phyloP scores from a whole-genome alignment of 2,113 vertebrate genomes.

The Protobothrops flavoviridis region DNA sequence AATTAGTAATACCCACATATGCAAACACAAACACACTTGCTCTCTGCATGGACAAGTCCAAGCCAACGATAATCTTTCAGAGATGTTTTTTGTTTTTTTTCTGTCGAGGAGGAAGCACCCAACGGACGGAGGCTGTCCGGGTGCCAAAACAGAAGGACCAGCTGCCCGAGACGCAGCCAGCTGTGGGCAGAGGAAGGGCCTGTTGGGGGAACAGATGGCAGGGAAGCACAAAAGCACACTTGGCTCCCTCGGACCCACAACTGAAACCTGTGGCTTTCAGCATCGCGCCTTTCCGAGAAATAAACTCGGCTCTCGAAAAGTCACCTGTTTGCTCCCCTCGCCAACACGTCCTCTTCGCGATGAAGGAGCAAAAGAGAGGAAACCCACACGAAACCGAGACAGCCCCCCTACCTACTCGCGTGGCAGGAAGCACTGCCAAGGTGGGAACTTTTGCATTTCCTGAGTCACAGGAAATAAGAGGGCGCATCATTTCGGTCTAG shows the following conservation, averaged over 20 bases:
- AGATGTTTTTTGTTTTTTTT: background rate
- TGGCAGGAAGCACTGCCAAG: background rate
- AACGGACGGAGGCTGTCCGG: background rate
- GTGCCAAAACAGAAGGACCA: slow-evolving; percentile 17
- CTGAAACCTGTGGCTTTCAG: background rate
- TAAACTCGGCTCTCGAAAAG: background rate
- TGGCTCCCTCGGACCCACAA: background rate
- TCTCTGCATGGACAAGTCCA: background rate
- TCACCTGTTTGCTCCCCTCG: background rate
- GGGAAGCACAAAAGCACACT: background rate
- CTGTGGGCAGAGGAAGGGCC: background rate
- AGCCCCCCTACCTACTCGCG: background rate
- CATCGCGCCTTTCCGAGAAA: background rate
- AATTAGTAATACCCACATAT: background rate
- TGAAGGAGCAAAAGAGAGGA: background rate
- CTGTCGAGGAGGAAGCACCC: too few species aligned
- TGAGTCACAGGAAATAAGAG: background rate
- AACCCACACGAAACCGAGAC: background rate
- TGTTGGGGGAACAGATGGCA: background rate
- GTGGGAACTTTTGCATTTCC: background rate
- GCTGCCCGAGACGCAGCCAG: background rate
- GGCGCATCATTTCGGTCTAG: background rate
- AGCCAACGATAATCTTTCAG: background rate
- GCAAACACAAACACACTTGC: background rate
- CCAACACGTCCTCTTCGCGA: background rate